Base-by-base conservation (phyloP, 2,888 invertebrate species). In the Tenthredo distinguenda region DNA sequence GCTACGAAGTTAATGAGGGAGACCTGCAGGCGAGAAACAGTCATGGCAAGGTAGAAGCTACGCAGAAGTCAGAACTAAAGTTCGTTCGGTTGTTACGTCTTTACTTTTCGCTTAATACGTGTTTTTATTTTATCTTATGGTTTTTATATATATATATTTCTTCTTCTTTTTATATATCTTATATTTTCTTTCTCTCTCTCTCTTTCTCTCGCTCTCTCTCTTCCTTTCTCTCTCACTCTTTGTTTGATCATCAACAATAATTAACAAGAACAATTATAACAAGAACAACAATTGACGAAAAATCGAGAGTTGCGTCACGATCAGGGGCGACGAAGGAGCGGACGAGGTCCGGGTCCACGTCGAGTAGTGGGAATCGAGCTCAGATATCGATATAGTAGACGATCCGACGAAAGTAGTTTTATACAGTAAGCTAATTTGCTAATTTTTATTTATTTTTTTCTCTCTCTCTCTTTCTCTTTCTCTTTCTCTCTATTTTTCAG, bases 1-100 rank as follows among this genome's bases (percentile, higher is more conserved):
- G 98, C 98, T 95, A 98, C 97, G 96, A 98, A 98, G 96, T 98
- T 98, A 96, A 98, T 98, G 95, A 98, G 96, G 95, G 98, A 98
- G 95, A 98, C 97, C 98, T 98, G 96, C 95, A 92, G 94, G 93
- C 92, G 93, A 94, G 91, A 92, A 93, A 93, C 91, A 91, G 91
- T 93, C 92, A 93, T 92, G 93, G 92, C 92, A 91, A 84, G 89
- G 89, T 91, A 91, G 89, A 83, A 87, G 85, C 84, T 85, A 72
- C 84, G 72, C 72, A 84, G 81, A 58, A 85, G 68, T 72, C 83
- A 68, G 83, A 72, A 71, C 83, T 84, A 62, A 81, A 62, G 68
- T 71, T 84, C 47, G 26, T 68, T 84, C 83, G 50, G 68, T 72
- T 26, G 34, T 82, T 62, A 43, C 82, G 37, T 40, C 47, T 40